Conservation (phyloP, 2,888 invertebrate genomes). For the Drosophila helvetica region DNA sequence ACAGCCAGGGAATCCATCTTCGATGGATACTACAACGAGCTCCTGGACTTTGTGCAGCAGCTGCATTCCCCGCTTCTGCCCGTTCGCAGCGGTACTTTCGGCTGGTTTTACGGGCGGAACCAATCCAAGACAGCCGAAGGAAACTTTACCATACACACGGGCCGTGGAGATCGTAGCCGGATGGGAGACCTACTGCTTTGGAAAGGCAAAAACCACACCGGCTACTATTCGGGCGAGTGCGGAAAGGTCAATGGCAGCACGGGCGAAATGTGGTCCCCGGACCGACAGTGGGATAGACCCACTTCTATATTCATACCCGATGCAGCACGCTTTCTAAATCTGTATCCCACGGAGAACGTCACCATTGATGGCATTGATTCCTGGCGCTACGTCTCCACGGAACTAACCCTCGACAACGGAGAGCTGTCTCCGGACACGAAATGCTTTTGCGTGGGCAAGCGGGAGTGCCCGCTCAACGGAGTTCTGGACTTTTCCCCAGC, state of each 20-base stretch:
- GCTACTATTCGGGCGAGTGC: slow-evolving; percentile 87
- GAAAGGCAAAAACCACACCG: slow-evolving; percentile 86
- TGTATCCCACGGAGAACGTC: slow-evolving; percentile 65
- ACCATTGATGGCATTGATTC: slow-evolving; percentile 69
- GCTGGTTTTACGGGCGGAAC: slow-evolving; percentile 92
- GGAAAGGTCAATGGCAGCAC: slow-evolving; percentile 89
- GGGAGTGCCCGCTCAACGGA: slow-evolving; percentile 85
- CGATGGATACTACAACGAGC: slow-evolving; percentile 90
- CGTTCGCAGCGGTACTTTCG: slow-evolving; percentile 90
- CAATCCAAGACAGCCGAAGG: slow-evolving; percentile 89
- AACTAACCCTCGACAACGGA: slow-evolving; percentile 89
- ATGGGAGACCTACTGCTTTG: slow-evolving; percentile 89
- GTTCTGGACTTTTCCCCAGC: slow-evolving; percentile 89
- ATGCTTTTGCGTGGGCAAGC: slow-evolving; percentile 87
- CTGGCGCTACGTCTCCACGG: slow-evolving; percentile 85
- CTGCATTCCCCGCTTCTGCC: slow-evolving; percentile 84
- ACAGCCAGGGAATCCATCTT: slow-evolving; percentile 89
- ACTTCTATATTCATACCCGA: slow-evolving; percentile 90
- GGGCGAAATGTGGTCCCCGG: slow-evolving; percentile 92
- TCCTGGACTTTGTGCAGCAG: slow-evolving; percentile 86
- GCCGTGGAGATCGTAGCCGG: slow-evolving; percentile 86
- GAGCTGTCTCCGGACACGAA: slow-evolving; percentile 85
- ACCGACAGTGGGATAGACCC: slow-evolving; percentile 84
- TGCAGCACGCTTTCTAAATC: slow-evolving; percentile 88
- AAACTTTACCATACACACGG: slow-evolving; percentile 90